phyloP scores from a whole-genome alignment of 2,888 invertebrate genomes.

The Therioaphis trifolii region DNA sequence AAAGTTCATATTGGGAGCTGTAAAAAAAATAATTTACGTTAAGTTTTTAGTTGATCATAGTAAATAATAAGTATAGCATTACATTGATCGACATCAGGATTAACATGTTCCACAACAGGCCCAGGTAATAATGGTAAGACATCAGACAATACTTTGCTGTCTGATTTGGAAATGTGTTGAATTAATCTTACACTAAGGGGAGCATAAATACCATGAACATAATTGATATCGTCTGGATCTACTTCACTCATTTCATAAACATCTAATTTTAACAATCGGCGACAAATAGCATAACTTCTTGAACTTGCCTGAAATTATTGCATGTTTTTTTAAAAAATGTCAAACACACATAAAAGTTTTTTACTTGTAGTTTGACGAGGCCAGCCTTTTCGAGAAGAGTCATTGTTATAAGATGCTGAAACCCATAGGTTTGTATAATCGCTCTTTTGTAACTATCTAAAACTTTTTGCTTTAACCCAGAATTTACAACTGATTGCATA shows the following conservation, averaged over 20 bases:
- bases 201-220: conserved; percentile 92
- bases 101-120: conserved; percentile 71
- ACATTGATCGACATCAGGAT: conserved; percentile 48
- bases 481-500: conserved; percentile 91
- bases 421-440: conserved; percentile 87
- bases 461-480: conserved; percentile 91
- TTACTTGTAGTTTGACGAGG: conserved; percentile 80
- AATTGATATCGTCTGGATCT: conserved; percentile 85
- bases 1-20: conserved; percentile 73
- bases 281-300: conserved; percentile 71
- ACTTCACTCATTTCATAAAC: conserved; percentile 89
- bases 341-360: conserved; percentile 67
- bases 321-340: background rate
- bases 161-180: conserved; percentile 81
- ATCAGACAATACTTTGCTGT: conserved; percentile 83
- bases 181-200: conserved; percentile 89
- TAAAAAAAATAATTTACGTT: conserved; percentile 62
- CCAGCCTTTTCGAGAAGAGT: conserved; percentile 90
- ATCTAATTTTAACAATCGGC: conserved; percentile 84
- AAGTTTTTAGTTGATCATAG: background rate
- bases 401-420: conserved; percentile 83
- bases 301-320: conserved; percentile 54
- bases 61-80: background rate
- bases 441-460: conserved; percentile 80
- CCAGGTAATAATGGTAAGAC: conserved; percentile 86